Conservation (phyloP, 2,888 invertebrate genomes). For the Luperina testacea region DNA sequence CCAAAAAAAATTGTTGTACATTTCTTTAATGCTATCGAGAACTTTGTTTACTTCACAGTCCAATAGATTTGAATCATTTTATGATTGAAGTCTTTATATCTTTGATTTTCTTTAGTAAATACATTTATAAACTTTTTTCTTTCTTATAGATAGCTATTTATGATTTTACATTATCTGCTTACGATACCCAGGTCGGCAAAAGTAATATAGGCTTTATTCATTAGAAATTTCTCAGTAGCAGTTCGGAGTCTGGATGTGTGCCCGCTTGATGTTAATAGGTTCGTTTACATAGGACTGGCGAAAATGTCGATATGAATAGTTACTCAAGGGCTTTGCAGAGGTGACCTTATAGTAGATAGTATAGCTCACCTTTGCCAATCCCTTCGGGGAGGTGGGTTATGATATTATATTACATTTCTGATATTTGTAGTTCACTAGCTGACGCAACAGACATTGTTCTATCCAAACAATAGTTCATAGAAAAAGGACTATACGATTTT, state of each 20-base stretch:
- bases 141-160: too few species aligned
- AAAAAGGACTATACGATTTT: too few species aligned
- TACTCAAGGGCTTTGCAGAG: neutral
- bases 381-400: neutral
- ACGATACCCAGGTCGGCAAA: neutral
- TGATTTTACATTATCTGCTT: neutral
- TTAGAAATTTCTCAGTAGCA: neutral
- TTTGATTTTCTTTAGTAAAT: slow-evolving; percentile 10
- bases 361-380: neutral
- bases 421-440: neutral
- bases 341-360: neutral
- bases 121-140: slow-evolving; percentile 2
- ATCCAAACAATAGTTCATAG: too few species aligned
- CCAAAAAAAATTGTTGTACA: slow-evolving; percentile 26
- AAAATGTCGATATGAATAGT: neutral
- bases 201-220: neutral
- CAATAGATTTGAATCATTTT: slow-evolving; percentile 38
- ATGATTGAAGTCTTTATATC: slow-evolving; percentile 29
- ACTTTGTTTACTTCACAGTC: slow-evolving; percentile 31
- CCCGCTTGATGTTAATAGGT: neutral
- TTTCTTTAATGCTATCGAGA: slow-evolving; percentile 35
- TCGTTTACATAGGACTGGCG: neutral
- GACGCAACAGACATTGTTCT: too few species aligned
- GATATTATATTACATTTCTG: neutral
- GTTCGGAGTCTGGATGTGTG: neutral